A percentile compares a stretch with the other conserved stretches of the same genome.
Evolutionary conservation across 2,888 invertebrate species (phyloP).

Genomic region (Linnaemya tessellans): DNA sequence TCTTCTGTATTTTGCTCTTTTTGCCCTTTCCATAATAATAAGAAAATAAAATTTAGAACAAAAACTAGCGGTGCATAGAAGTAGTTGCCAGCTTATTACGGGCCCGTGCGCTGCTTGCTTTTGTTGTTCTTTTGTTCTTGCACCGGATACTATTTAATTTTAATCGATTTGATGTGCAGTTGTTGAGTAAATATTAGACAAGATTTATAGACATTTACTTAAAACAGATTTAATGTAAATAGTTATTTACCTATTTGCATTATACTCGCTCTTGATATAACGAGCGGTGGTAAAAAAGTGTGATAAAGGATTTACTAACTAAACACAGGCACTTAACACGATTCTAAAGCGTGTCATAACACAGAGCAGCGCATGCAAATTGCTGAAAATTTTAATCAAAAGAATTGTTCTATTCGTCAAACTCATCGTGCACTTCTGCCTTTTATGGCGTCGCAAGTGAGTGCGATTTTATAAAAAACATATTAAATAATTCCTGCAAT

Average conservation of each 20-base stretch:
- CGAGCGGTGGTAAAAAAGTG: neutral
- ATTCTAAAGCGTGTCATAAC: too few relatives aligned
- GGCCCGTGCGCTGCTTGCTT: conserved; percentile 1
- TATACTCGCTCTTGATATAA: neutral
- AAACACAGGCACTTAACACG: too few relatives aligned
- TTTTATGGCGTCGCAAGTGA: too few relatives aligned
- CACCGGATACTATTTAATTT: conserved; percentile 81
- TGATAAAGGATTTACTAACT: neutral
- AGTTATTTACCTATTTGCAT: neutral
- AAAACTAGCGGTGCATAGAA: neutral
- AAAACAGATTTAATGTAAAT: neutral
- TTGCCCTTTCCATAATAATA: neutral
- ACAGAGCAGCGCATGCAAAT: too few relatives aligned
- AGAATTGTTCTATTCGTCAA: too few relatives aligned
- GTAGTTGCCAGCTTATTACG: conserved; percentile 18
- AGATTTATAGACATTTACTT: conserved; percentile 43
- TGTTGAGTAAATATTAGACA: conserved; percentile 58
- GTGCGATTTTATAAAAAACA: too few relatives aligned
- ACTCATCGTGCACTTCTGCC: too few relatives aligned
- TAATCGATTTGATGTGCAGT: conserved; percentile 78
- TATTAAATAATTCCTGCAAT: too few relatives aligned
- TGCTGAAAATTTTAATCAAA: too few relatives aligned
- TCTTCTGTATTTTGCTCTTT: conserved; percentile 1
- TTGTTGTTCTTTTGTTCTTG: conserved; percentile 10
- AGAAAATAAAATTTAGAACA: neutral